These are phyloP conservation scores for Drosophila stalkeri DNA, from an alignment of 2,888 invertebrate species.

Conservation along the genomic window DNA sequence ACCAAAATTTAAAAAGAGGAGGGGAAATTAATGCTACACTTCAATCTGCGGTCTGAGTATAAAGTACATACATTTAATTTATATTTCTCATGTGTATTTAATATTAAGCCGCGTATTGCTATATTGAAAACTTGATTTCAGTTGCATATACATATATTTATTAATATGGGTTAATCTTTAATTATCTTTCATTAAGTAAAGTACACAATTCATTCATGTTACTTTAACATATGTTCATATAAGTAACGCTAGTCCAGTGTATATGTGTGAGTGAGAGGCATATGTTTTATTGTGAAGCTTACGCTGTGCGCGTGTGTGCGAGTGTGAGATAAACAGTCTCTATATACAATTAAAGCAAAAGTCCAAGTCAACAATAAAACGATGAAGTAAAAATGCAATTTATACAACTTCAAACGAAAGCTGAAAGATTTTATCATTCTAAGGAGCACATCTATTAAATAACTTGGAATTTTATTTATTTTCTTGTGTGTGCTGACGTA, in stretches of 20 bases:
- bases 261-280: neutral
- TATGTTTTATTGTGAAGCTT: neutral
- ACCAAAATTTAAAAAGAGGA: neutral
- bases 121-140: neutral
- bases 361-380: neutral
- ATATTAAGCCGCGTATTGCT: neutral
- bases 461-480: slow-evolving; percentile 9
- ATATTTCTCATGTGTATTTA: neutral
- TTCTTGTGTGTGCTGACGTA: slow-evolving; percentile 1
- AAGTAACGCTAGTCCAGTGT: no score
- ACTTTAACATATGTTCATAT: neutral
- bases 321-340: neutral
- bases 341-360: neutral
- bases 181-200: neutral
- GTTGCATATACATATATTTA: neutral
- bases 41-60: no score
- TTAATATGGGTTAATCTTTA: neutral
- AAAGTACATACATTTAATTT: neutral
- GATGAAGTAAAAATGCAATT: slow-evolving; percentile 3
- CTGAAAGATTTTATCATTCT: slow-evolving; percentile 13
- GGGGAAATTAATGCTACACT: neutral
- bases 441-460: slow-evolving; percentile 6
- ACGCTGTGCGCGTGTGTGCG: neutral
- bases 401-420: neutral
- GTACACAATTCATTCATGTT: neutral